Percentiles rank a stretch among this genome's conserved stretches.
Conservation (phyloP, 2,797 vertebrate genomes). For the Rhinichthys osculus region DNA sequence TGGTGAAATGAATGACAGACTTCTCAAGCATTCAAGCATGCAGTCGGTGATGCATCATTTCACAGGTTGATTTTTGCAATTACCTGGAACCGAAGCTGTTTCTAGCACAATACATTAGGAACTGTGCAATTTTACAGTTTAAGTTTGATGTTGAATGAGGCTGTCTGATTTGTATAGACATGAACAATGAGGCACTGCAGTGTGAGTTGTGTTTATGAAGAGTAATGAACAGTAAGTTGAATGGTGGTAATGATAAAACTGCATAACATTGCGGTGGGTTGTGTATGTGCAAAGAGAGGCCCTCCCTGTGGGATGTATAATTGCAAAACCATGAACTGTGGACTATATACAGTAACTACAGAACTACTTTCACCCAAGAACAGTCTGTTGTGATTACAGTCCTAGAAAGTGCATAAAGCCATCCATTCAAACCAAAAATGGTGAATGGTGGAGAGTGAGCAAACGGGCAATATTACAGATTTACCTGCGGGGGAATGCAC, state of each 20-base stretch:
- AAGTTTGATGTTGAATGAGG: conserved; percentile 36
- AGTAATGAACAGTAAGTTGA: conserved; percentile 44
- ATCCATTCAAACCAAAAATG: background rate
- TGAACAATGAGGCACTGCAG: conserved; percentile 13
- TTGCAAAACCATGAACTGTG: conserved; percentile 31
- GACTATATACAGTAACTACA: background rate
- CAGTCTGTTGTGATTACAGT: conserved; percentile 17
- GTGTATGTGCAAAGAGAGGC: conserved; percentile 21
- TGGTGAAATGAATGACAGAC: conserved; percentile 5
- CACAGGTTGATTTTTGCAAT: conserved; percentile 26
- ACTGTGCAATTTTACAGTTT: conserved; percentile 33
- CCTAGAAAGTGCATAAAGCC: conserved; percentile 2
- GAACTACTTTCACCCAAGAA: background rate
- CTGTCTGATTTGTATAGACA: conserved; percentile 35
- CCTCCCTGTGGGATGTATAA: conserved; percentile 8
- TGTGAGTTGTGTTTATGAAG: conserved; percentile 37
- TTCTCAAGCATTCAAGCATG: conserved; percentile 31
- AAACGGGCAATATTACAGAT: background rate
- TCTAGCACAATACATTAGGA: conserved; percentile 22
- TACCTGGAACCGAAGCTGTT: conserved; percentile 26
- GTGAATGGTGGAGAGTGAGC: background rate
- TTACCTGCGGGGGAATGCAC: background rate
- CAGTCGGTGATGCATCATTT: conserved; percentile 26
- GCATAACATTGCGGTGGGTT: conserved; percentile 8
- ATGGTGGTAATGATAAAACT: conserved; percentile 14